A percentile compares a stretch with the other conserved stretches of the same genome.
Evolutionary conservation across 2,797 vertebrate genomes (phyloP).

Genomic region (Eospalax fontanierii): DNA sequence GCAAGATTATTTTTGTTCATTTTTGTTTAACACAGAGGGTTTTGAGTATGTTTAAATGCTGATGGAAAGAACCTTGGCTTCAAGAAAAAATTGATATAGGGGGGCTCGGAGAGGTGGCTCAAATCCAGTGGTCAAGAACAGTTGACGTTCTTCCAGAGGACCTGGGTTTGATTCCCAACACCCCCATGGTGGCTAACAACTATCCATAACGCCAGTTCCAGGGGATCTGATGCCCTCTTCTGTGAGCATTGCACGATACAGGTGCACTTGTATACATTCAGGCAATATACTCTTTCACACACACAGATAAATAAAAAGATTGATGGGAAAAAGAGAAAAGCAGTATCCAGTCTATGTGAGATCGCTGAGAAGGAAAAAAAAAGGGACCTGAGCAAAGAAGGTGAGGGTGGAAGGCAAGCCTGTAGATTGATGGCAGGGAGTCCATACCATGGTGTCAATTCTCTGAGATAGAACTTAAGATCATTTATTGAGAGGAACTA

Average conservation of each 20-base stretch:
- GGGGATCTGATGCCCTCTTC: too few relatives aligned
- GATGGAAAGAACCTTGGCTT: neutral
- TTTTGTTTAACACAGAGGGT: neutral
- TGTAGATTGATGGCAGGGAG: neutral
- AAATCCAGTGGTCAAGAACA: too few relatives aligned
- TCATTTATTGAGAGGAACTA: neutral
- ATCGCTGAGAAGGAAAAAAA: neutral
- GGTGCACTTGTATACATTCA: too few relatives aligned
- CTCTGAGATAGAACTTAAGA: neutral
- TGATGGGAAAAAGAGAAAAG: neutral
- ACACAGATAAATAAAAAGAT: too few relatives aligned
- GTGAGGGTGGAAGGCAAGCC: neutral
- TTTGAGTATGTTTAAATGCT: neutral
- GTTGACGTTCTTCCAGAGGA: too few relatives aligned
- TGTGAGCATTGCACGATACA: too few relatives aligned
- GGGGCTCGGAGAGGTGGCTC: too few relatives aligned
- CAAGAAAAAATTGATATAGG: too few relatives aligned
- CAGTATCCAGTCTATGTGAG: neutral
- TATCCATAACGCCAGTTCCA: too few relatives aligned
- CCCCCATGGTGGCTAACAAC: neutral
- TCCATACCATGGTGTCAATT: neutral
- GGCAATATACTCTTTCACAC: too few relatives aligned
- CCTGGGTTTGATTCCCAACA: too few relatives aligned
- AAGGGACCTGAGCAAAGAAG: neutral
- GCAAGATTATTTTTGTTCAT: neutral